These are phyloP conservation scores for Gadus chalcogrammus DNA, from an alignment of 2,113 vertebrate genomes.

Conservation along the genomic window DNA sequence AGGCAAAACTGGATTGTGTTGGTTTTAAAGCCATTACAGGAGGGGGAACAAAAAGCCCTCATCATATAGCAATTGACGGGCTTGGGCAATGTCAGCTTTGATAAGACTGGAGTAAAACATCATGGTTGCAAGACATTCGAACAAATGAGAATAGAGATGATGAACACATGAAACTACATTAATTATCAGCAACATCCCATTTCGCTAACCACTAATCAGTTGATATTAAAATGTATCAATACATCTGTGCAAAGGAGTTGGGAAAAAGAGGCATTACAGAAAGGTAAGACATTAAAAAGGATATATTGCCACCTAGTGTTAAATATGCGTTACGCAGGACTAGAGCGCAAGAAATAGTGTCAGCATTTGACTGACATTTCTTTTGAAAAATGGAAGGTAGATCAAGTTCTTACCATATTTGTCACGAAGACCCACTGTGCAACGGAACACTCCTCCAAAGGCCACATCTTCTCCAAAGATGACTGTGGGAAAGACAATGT, in stretches of 20 bases:
- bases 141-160: too few relatives aligned
- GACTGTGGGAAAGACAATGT: slow-evolving; percentile 72
- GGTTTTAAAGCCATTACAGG: slow-evolving; percentile 17
- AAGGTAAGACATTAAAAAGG: slow-evolving; percentile 27
- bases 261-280: not conserved
- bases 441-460: slow-evolving; percentile 98
- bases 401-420: slow-evolving; percentile 85
- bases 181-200: too few relatives aligned
- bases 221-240: not conserved
- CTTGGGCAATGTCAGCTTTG: not conserved
- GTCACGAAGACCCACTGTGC: slow-evolving; percentile 94
- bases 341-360: not conserved
- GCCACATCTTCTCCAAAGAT: slow-evolving; percentile 98
- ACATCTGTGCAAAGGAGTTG: not conserved
- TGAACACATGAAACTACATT: too few relatives aligned
- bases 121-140: not conserved
- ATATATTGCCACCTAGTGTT: slow-evolving; percentile 59
- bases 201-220: not conserved
- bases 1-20: slow-evolving; percentile 39
- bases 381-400: not conserved
- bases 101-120: not conserved
- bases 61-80: not conserved
- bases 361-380: not conserved
- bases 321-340: not conserved
- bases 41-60: not conserved